These are phyloP conservation scores for Myrmophylax atrothorax DNA, from an alignment of 2,113 vertebrate genomes.

Conservation along the genomic window DNA sequence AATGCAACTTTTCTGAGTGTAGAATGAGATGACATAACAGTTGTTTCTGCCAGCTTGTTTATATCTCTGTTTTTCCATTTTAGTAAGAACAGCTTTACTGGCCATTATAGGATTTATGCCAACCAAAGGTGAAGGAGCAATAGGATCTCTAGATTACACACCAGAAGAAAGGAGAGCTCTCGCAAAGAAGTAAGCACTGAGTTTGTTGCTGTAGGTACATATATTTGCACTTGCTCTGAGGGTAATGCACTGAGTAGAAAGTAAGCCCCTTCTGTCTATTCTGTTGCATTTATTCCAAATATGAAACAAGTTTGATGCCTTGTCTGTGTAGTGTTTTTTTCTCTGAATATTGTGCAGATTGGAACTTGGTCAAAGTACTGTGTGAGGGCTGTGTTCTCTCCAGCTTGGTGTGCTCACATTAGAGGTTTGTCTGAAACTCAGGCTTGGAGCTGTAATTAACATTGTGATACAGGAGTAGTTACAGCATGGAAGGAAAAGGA, in stretches of 20 bases:
- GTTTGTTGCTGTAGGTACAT: neutral
- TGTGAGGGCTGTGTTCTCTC: neutral
- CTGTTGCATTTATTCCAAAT: neutral
- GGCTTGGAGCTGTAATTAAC: neutral
- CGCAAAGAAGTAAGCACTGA: conserved; percentile 92
- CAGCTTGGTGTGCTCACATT: neutral
- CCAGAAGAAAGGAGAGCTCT: conserved; percentile 94
- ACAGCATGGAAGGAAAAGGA: neutral
- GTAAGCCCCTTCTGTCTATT: neutral
- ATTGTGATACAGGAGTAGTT: neutral
- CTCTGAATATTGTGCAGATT: neutral
- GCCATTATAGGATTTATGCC: conserved; percentile 99
- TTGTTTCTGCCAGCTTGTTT: neutral
- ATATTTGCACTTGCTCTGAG: neutral
- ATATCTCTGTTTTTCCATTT: conserved; percentile 61
- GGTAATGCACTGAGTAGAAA: neutral
- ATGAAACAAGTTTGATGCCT: neutral
- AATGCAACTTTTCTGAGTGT: neutral
- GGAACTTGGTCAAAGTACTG: neutral
- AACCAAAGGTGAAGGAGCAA: conserved; percentile 97
- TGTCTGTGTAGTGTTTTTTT: neutral
- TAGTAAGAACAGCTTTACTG: conserved; percentile 95
- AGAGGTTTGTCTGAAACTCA: neutral
- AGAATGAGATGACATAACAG: neutral
- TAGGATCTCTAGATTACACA: conserved; percentile 97